These are phyloP conservation scores for Stomatorhinus walkeri DNA, from an alignment of 2,797 vertebrate species.

Conservation along the genomic window DNA sequence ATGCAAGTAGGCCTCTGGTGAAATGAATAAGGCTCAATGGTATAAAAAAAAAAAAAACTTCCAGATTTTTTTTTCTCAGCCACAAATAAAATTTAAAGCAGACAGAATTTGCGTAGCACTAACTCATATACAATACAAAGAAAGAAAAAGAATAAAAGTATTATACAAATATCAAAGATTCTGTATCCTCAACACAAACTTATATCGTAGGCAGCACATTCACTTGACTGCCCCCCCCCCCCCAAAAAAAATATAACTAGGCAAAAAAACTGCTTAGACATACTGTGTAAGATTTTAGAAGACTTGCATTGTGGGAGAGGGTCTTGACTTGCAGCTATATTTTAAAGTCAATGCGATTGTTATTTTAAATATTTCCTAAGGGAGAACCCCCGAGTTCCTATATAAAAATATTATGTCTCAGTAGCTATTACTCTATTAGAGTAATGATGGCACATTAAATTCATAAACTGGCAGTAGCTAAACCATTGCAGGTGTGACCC, in stretches of 20 bases:
- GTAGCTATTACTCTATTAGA: not conserved
- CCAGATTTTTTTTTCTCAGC: not conserved
- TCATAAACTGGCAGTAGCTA: not conserved
- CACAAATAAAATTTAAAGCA: not conserved
- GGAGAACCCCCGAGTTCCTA: not conserved
- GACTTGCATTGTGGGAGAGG: not conserved
- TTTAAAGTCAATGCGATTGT: not conserved
- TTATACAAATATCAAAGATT: not conserved
- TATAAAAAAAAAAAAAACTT: not conserved
- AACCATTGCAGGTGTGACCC: not conserved
- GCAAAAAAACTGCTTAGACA: not conserved
- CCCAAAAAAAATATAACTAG: not conserved
- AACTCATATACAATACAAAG: not conserved
- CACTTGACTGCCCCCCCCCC: not conserved
- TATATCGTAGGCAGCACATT: not conserved
- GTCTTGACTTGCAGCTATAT: not conserved
- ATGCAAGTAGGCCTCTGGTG: slow-evolving; percentile 11
- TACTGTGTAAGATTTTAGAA: not conserved
- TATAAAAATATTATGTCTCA: not conserved
- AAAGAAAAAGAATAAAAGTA: not conserved
- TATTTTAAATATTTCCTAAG: not conserved
- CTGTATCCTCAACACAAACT: not conserved
- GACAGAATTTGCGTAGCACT: not conserved
- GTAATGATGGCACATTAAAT: not conserved
- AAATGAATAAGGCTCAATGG: not conserved